These are phyloP conservation scores for Epistrophe grossulariae DNA, from an alignment of 2,888 invertebrate species.

Conservation along the genomic window DNA sequence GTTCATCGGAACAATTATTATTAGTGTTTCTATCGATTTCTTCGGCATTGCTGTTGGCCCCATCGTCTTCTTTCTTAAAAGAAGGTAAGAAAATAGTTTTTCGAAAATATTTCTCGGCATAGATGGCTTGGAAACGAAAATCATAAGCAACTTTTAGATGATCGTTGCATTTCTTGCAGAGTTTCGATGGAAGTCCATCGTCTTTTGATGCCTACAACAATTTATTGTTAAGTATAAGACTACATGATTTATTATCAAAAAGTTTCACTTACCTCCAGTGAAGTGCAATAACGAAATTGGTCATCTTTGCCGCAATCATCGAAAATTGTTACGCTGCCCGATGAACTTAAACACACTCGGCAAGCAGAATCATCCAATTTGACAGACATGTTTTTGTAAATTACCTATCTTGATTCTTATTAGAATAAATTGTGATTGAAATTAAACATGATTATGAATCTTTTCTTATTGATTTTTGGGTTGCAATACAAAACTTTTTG, in stretches of 20 bases:
- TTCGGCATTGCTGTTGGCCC: neutral
- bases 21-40: constrained; percentile 3
- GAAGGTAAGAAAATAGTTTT: constrained; percentile 71
- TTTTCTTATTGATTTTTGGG: constrained; percentile 21
- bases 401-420: neutral
- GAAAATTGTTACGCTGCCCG: constrained; percentile 70
- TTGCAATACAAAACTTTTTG: neutral
- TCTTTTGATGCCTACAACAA: constrained; percentile 48
- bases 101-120: constrained; percentile 75
- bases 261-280: constrained; percentile 48
- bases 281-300: constrained; percentile 75
- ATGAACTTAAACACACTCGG: constrained; percentile 73
- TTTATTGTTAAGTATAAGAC: neutral
- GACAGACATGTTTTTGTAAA: constrained; percentile 48
- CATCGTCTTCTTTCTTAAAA: constrained; percentile 61
- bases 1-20: constrained; percentile 39
- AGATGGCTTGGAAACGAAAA: constrained; percentile 76
- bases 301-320: constrained; percentile 76
- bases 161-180: constrained; percentile 74
- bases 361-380: constrained; percentile 71
- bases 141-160: constrained; percentile 74
- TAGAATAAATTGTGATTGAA: neutral
- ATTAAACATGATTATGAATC: constrained; percentile 9
- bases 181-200: constrained; percentile 74
- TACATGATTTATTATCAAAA: neutral